Evolutionary conservation across 1,140 invertebrate genomes (phyloP), one percentile per base, ranked within the genome.

Genomic region (Drosophila murphyi): DNA sequence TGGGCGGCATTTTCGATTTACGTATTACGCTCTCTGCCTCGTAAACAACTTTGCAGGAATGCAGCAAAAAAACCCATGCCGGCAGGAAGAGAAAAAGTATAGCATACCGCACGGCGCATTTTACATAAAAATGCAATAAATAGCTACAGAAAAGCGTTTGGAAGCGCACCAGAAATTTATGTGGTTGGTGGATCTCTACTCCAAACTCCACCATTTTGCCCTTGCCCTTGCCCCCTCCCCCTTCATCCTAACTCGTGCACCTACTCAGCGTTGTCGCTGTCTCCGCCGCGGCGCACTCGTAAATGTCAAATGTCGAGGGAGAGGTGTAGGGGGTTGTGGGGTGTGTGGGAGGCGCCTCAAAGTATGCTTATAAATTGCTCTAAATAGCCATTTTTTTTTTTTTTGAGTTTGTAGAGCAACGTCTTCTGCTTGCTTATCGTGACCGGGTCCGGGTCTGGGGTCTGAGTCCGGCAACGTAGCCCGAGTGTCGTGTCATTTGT

Each of bases 61-160:
- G 67, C 20, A 20, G 20, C 51, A 39, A 48, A 45, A 39, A 10
- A 20, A 31, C 6, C 43, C 12, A 43, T 12, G 10, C 10, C 29
- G 20, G 3, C 39, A 43, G 20, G 52, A 48, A 12, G 34, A 39
- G 54, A 10, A 37, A 54, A 64, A 54, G 71, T 64, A 59, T 69
- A 64, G 81, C 67, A 77, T 75, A 69, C 82, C 82, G 65, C 68
- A 67, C 57, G 78, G 67, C 76, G 76, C 75, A 82, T 82, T 89
- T 86, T 88, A 90, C 88, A 90, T 91, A 90, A 90, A 90, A 90
- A 90, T 90, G 88, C 88, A 90, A 90, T 90, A 90, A 90, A 89
- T 89, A 89, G 85, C 82, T 79, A 67, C 70, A 70, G 60, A 52
- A 72, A 76, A 76, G 8, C 64, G 71, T 59, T 73, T 69, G 71